These are phyloP conservation scores for Limnephilus lunatus DNA, from an alignment of 2,888 invertebrate species.

Conservation along the genomic window DNA sequence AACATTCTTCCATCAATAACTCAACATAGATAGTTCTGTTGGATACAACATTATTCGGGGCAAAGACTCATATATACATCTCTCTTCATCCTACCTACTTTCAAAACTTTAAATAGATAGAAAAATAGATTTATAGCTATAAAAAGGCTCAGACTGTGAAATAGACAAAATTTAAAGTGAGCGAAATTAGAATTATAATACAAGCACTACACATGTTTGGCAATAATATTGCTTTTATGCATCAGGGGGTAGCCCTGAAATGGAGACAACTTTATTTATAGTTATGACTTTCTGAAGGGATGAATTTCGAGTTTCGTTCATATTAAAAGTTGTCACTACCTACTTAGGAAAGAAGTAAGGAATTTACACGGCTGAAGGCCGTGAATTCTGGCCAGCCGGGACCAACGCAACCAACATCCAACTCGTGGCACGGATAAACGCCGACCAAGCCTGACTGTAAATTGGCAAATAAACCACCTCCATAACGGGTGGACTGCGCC, in stretches of 20 bases:
- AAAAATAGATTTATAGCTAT: too few relatives aligned
- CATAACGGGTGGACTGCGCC: conserved; percentile 49
- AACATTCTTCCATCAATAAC: too few relatives aligned
- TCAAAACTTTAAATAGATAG: too few relatives aligned
- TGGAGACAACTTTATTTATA: not conserved
- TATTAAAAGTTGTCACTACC: not conserved
- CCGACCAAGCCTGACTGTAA: conserved; percentile 24
- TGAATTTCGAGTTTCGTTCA: not conserved
- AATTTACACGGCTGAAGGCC: not conserved
- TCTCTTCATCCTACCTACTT: too few relatives aligned
- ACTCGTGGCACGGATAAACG: not conserved
- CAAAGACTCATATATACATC: too few relatives aligned
- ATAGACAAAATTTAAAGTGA: not conserved
- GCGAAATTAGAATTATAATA: not conserved
- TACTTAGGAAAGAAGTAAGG: not conserved
- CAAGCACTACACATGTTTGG: not conserved
- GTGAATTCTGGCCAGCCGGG: not conserved
- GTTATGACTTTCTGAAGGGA: not conserved
- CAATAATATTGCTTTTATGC: not conserved
- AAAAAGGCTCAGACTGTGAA: too few relatives aligned
- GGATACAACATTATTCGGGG: too few relatives aligned
- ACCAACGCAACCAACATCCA: not conserved
- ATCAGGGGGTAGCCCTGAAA: not conserved
- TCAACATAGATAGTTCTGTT: too few relatives aligned
- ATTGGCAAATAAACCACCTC: conserved; percentile 59